phyloP scores from a whole-genome alignment of 1,140 invertebrate genomes.

The Meloidogyne exigua region DNA sequence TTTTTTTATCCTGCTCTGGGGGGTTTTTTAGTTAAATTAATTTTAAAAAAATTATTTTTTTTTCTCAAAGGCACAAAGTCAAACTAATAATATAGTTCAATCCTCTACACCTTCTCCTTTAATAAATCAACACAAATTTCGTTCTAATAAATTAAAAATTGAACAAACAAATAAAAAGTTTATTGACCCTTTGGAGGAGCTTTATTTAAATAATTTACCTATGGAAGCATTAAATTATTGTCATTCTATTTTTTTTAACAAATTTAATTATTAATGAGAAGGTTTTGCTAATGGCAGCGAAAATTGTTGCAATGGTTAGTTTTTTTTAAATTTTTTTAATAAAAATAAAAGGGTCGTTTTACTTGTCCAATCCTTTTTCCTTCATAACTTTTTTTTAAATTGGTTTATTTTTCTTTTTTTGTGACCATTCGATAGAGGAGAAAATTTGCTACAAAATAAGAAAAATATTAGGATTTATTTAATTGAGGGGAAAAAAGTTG shows the following conservation, averaged over 20 bases:
- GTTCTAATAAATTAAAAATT: not conserved
- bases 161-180: not conserved
- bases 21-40: not conserved
- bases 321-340: not conserved
- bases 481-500: too few species aligned
- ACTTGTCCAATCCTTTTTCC: too few species aligned
- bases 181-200: not conserved
- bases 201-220: conserved; percentile 5
- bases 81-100: not conserved
- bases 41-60: not conserved
- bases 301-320: not conserved
- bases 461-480: too few species aligned
- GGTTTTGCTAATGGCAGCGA: not conserved
- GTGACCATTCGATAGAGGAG: too few species aligned
- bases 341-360: too few species aligned
- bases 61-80: not conserved
- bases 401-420: too few species aligned
- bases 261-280: not conserved
- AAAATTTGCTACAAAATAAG: too few species aligned
- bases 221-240: not conserved
- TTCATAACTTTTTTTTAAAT: too few species aligned
- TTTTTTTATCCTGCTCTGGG: not conserved
- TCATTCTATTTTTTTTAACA: not conserved
- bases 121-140: not conserved
- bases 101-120: not conserved